Conservation (phyloP, 2,113 vertebrate genomes). For the Echinops telfairi region DNA sequence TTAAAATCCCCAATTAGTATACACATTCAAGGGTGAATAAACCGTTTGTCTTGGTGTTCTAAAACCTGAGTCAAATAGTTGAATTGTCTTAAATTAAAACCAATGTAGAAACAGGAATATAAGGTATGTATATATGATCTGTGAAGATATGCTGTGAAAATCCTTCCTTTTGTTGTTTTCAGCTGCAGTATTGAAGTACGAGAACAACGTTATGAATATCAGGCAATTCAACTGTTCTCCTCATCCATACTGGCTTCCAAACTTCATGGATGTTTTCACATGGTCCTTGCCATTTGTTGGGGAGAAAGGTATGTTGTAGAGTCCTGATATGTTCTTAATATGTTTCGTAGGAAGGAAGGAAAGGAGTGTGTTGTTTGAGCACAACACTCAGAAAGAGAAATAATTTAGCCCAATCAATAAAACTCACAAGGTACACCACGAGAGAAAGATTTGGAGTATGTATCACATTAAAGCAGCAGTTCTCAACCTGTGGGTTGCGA, state of each 20-base stretch:
- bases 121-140: neutral
- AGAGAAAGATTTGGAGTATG: neutral
- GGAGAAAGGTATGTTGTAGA: slow-evolving; percentile 92
- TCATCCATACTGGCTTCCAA: slow-evolving; percentile 98
- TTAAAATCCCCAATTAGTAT: neutral
- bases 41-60: neutral
- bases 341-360: neutral
- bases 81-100: slow-evolving; percentile 19
- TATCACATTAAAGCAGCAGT: neutral
- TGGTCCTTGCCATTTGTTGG: slow-evolving; percentile 99
- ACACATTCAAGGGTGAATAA: neutral
- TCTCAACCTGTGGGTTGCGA: no score
- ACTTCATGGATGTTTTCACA: slow-evolving; percentile 99
- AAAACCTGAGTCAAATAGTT: neutral
- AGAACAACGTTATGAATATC: slow-evolving; percentile 99
- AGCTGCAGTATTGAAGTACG: slow-evolving; percentile 99
- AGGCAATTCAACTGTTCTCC: slow-evolving; percentile 99
- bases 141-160: neutral
- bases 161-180: slow-evolving; percentile 49
- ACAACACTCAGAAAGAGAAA: neutral
- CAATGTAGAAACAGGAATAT: neutral
- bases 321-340: neutral
- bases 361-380: neutral
- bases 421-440: no score
- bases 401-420: neutral